Evolutionary conservation across 1,140 invertebrate genomes (phyloP), one percentile per base, ranked within the genome.

Genomic region (Triops longicaudatus): DNA sequence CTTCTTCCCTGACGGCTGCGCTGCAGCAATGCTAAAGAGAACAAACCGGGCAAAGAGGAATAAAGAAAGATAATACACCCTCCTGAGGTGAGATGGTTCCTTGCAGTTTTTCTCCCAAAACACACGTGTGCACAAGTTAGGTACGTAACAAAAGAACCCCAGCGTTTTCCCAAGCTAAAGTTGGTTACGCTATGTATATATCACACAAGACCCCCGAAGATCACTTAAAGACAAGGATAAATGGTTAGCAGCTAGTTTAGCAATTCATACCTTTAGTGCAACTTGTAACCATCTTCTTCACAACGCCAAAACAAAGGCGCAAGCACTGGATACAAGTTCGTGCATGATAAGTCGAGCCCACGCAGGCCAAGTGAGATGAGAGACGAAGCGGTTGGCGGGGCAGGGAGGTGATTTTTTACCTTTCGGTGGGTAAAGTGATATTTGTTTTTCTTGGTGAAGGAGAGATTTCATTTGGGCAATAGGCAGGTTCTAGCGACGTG

Each of bases 161-260:
- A 37, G 31, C 31, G 31, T 2, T 37, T 37, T 7, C 31, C 31
- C 31, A 37, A 37, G 31, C 2, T 37, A 37, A 37, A 37, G 31
- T 37, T 63, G 14, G 50, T 63, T 17, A 63, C 50, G 50, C 50
- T 63, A 0, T 63, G 50, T 63, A 63, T 37, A 37, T 37, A 37
- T 37, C 31, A 63, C 50, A 63, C 50, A 22, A 63, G 14, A 17
- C 50, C 0, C 17, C 17, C 50, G 7, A 63, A 63, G 50, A 63
- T 63, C n/a, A 14, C 22, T 63, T 22, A 63, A n/a, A 63, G 50
- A 63, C 50, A 63, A 63, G 50, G n/a, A 63, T 63, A 63, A 63
- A 63, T 63, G 50, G 50, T 63, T 63, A 63, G n/a, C 50, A 63
- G 50, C 50, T 22, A 22, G 50, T 17, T 37, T 37, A 22, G 17